Conservation (phyloP, 2,113 vertebrate genomes). For the Podilymbus podiceps region DNA sequence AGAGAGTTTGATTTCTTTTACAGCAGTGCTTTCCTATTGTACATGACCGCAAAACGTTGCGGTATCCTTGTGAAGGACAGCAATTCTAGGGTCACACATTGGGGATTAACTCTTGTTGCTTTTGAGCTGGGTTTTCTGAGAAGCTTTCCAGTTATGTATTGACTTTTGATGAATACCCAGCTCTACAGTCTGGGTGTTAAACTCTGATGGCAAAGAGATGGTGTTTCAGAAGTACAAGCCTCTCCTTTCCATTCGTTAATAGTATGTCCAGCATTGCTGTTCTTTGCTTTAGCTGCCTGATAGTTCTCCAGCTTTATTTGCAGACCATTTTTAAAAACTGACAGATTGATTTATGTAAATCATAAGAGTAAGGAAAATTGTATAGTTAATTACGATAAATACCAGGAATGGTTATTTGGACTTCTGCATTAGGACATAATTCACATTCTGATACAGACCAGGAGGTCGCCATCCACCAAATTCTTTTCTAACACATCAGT, state of each 20-base stretch:
- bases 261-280: neutral
- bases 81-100: neutral
- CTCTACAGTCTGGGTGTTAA: neutral
- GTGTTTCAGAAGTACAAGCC: neutral
- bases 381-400: neutral
- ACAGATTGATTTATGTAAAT: neutral
- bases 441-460: neutral
- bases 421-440: neutral
- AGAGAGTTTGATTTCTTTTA: neutral
- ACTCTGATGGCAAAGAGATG: neutral
- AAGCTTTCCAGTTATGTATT: neutral
- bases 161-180: neutral
- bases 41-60: accelerated
- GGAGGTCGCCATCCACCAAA: neutral
- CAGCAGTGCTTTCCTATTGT: neutral
- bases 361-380: neutral
- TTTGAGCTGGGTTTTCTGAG: neutral
- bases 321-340: neutral
- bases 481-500: neutral
- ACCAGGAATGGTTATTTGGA: neutral
- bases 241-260: neutral
- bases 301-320: neutral
- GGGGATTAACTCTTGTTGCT: neutral
- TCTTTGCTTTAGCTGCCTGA: neutral
- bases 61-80: neutral